A percentile compares a stretch with the other conserved stretches of the same genome.
Evolutionary conservation across 2,113 vertebrate genomes (phyloP).

Genomic region (Erythrocebus patas): DNA sequence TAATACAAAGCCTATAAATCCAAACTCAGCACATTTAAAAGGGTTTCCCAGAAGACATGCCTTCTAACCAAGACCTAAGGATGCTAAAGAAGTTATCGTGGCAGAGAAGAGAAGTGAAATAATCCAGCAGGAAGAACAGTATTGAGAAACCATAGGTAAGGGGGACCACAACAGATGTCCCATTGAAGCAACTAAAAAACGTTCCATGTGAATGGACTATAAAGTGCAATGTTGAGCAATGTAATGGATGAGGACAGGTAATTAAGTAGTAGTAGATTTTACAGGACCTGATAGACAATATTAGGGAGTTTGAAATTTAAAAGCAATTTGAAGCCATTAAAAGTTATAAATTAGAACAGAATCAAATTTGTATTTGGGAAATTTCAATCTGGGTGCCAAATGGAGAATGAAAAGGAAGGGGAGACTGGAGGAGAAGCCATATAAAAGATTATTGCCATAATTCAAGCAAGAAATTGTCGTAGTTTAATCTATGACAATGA

Average conservation of each 20-base stretch:
- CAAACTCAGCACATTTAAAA: neutral
- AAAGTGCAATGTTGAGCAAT: neutral
- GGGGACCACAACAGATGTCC: neutral
- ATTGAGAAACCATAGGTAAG: neutral
- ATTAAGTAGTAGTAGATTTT: neutral
- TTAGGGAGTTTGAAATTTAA: neutral
- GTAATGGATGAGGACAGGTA: neutral
- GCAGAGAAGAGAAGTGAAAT: constrained; percentile 25
- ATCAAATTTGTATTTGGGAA: neutral
- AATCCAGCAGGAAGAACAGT: neutral
- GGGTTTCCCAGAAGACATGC: neutral
- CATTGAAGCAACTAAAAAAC: neutral
- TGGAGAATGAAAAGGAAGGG: neutral
- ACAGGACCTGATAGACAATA: neutral
- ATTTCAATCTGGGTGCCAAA: neutral
- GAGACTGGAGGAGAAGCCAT: neutral
- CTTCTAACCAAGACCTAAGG: neutral
- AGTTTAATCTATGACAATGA: neutral
- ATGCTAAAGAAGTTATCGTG: neutral
- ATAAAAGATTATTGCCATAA: neutral
- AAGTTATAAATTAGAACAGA: neutral
- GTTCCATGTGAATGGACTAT: neutral
- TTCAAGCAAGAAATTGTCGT: neutral
- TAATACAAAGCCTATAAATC: neutral
- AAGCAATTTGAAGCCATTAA: neutral